Evolutionary conservation across 2,797 vertebrate genomes (phyloP), one percentile per base, ranked within the genome.

Genomic region (Holocentrus rufus): DNA sequence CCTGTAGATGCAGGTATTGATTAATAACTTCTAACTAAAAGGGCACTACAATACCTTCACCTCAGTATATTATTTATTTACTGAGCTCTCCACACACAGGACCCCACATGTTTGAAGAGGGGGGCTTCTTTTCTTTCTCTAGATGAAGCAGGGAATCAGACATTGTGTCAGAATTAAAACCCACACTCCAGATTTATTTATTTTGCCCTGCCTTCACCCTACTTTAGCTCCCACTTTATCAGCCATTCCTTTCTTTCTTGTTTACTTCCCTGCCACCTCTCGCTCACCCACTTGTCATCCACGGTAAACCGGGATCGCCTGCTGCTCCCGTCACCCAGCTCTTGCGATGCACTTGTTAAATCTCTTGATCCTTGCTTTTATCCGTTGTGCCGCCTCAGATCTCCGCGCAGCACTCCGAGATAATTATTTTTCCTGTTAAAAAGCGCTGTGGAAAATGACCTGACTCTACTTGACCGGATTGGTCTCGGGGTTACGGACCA

Each of bases 401-500:
- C 11, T 44, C 39, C 3, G 3, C 14, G 11, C 11, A 44, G 1
- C 13, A 44, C 39, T 44, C 14, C 14, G 11, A 3, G 11, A 14
- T 44, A 14, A 44, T 15, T 44, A 8, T 10, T 39, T 14, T 44
- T 44, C 11, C 14, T 44, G n/a, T n/a, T n/a, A n/a, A 44, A 44
- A 44, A 15, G 39, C 2, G 11, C 11, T 14, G 10, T 44, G 2
- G n/a, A 4, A 44, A 44, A 44, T 20, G 5, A 47, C 39, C 62
- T n/a, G 23, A 69, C 50, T 18, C n/a, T 23, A 31, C 31, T 34
- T 46, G 20, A 17, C 31, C 5, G 46, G 31, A 69, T 75, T 6
- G 30, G 47, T 58, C 20, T 70, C 63, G 27, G 17, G n/a, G 47
- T 49, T 6, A 49, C n/a, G 17, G 5, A n/a, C 17, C n/a, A n/a